Evolutionary conservation across 1,140 invertebrate species (phyloP), one percentile per base, ranked within the genome.

Genomic region (Drosophila mojavensis): DNA sequence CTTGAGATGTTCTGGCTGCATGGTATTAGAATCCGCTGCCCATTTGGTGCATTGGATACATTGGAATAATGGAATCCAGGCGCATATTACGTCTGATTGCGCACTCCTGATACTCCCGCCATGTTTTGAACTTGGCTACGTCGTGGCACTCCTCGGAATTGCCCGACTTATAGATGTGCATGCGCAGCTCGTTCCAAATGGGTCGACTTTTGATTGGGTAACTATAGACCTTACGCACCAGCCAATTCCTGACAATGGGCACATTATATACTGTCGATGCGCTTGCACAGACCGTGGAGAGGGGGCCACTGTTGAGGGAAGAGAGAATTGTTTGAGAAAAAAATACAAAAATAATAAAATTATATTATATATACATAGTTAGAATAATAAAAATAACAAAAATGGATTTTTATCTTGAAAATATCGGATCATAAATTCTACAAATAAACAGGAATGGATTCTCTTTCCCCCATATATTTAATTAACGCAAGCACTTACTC

Each of bases 21-120:
- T 7, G 36, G 2, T 33, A 15, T 7, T 47, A 47, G 7, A 47
- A 15, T 47, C 43, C 43, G 7, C 11, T 26, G 20, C 68, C 60
- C 17, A 72, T 26, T 39, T 77, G 75, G 10, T 73, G 75, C 0
- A 58, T 4, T 0, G 75, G 75, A 63, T 77, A 77, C n/a, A 63
- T 77, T 20, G 75, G 75, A 5, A 73, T 36, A 5, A 51, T 33
- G 5, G 61, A 67, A 13, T 77, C 75, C 58, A 73, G 26, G 6
- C 70, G 63, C 47, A 60, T 55, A 39, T 77, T 48, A 2, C 75
- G 75, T n/a, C 53, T 28, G 9, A 63, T 9, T 0, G 70, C 53
- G 26, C 75, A 77, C 7, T 73, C 41, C 17, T 48, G 47, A 48
- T 61, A 77, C 0, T 24, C 41, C 0, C 9, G 7, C 41, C 20